A percentile compares a stretch with the other conserved stretches of the same genome.
Evolutionary conservation across 1,140 invertebrate species (phyloP).

Genomic region (Macrostomum lignano): DNA sequence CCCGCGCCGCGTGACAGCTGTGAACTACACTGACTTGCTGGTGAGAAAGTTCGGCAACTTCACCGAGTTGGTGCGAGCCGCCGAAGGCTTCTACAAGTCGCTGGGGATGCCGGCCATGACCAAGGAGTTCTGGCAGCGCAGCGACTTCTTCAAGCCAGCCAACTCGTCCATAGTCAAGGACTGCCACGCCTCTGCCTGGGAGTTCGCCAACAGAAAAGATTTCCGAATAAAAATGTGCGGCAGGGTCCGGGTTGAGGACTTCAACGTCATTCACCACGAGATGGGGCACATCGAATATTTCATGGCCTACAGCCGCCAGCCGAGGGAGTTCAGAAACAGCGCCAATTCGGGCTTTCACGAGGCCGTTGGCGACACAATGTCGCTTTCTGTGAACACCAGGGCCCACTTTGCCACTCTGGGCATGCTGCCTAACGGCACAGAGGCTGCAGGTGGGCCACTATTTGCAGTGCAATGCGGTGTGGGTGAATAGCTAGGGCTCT

Average conservation of each 20-base stretch:
- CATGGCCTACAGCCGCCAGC: conserved; percentile 39
- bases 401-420: conserved; percentile 50
- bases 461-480: no score
- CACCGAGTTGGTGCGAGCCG: conserved; percentile 37
- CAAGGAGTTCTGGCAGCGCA: conserved; percentile 31
- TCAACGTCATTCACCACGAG: conserved; percentile 44
- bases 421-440: conserved; percentile 39
- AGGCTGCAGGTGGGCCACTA: conserved; percentile 29
- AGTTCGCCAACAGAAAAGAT: conserved; percentile 57
- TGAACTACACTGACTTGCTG: no score
- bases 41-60: no score
- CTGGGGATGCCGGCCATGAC: conserved; percentile 53
- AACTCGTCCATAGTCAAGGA: no score
- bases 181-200: conserved; percentile 80
- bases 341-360: conserved; percentile 57
- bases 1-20: no score
- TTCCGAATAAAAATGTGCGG: conserved; percentile 30
- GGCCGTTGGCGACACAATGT: conserved; percentile 61
- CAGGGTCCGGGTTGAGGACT: conserved; percentile 31
- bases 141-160: conserved; percentile 31
- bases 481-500: no score
- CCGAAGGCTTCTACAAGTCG: conserved; percentile 59
- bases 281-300: conserved; percentile 50
- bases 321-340: conserved; percentile 38
- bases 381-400: conserved; percentile 49